phyloP scores from a whole-genome alignment of 2,888 invertebrate species.

The Ectemnius lituratus region DNA sequence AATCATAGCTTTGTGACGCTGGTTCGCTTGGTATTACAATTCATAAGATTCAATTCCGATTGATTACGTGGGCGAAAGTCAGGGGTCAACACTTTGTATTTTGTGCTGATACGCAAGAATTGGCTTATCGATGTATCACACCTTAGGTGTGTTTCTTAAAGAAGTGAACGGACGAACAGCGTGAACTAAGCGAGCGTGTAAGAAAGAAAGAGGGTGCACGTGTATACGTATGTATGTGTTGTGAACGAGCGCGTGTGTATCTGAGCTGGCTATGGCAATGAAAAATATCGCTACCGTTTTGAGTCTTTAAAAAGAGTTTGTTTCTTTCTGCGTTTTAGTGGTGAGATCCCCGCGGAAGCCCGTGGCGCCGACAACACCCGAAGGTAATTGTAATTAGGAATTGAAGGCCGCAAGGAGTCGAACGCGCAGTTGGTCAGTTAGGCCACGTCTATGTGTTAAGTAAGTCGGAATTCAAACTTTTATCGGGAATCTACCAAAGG shows the following conservation, averaged over 20 bases:
- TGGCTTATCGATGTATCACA: slow-evolving; percentile 47
- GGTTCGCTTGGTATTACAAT: too few relatives aligned
- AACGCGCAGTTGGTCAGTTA: slow-evolving; percentile 77
- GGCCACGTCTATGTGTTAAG: slow-evolving; percentile 78
- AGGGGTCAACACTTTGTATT: slow-evolving; percentile 12
- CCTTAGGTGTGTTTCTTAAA: slow-evolving; percentile 33
- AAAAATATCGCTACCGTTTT: slow-evolving; percentile 23
- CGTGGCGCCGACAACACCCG: slow-evolving; percentile 77
- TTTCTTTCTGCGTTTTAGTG: slow-evolving; percentile 78
- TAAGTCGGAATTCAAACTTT: slow-evolving; percentile 76
- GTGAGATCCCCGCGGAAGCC: slow-evolving; percentile 79
- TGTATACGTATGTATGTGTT: not conserved
- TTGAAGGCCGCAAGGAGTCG: slow-evolving; percentile 76
- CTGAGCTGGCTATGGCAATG: slow-evolving; percentile 33
- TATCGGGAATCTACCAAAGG: slow-evolving; percentile 66
- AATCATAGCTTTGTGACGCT: too few relatives aligned
- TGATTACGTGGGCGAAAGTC: slow-evolving; percentile 16
- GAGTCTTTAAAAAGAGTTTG: slow-evolving; percentile 47
- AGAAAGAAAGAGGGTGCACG: not conserved
- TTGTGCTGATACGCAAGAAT: slow-evolving; percentile 30
- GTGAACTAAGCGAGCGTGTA: not conserved
- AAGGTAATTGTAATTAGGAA: slow-evolving; percentile 79
- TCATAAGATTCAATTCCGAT: too few relatives aligned
- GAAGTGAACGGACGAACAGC: not conserved
- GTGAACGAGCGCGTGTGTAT: not conserved